These are phyloP conservation scores for Orchesellides sinensis DNA, from an alignment of 2,888 invertebrate species.

Conservation along the genomic window DNA sequence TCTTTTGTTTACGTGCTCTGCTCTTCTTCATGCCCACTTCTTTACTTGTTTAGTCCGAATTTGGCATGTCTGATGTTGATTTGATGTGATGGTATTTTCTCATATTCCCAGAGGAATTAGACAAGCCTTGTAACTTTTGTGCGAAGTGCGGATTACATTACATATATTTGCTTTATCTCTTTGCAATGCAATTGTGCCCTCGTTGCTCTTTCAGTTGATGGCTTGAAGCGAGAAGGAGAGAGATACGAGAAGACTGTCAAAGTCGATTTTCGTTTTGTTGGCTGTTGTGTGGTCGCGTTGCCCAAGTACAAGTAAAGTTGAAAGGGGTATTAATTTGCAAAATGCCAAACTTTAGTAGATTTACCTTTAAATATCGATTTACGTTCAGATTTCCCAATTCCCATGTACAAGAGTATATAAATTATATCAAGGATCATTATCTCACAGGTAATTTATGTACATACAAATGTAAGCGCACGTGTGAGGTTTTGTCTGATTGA, in stretches of 20 bases:
- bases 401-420: too few species aligned
- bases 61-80: neutral
- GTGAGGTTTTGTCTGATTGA: too few species aligned
- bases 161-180: neutral
- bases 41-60: neutral
- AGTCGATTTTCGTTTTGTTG: neutral
- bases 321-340: neutral
- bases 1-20: neutral
- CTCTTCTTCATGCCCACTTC: neutral
- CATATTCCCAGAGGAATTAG: neutral
- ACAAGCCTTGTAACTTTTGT: neutral
- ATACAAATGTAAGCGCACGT: too few species aligned
- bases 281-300: neutral
- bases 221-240: too few species aligned
- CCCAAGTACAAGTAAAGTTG: too few species aligned
- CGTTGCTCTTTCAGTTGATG: too few species aligned
- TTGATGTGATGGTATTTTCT: neutral
- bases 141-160: neutral
- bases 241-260: too few species aligned
- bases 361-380: too few species aligned
- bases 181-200: neutral
- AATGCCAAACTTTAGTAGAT: too few species aligned
- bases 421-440: too few species aligned
- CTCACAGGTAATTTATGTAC: too few species aligned
- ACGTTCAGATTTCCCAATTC: too few species aligned